Percentiles rank a stretch among this genome's conserved stretches.
phyloP scores from a whole-genome alignment of 2,888 invertebrate genomes.

The Crepidodera aurea region DNA sequence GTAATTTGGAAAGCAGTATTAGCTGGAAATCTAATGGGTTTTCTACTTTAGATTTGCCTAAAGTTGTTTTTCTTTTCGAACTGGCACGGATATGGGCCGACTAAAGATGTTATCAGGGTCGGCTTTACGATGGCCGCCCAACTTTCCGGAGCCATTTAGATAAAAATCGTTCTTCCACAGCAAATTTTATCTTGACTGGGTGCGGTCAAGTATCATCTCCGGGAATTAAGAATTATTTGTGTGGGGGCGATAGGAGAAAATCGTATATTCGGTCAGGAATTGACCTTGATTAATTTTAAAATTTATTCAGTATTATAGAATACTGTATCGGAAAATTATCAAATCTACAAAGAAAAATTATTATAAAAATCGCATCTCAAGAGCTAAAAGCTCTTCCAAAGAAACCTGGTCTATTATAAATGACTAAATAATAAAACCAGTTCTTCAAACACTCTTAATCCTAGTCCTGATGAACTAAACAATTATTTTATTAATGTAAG shows the following conservation, averaged over 20 bases:
- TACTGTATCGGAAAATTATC: no score
- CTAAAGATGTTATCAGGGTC: conserved; percentile 49
- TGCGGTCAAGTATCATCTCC: conserved; percentile 49
- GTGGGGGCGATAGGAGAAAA: conserved; percentile 14
- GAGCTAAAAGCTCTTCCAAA: no score
- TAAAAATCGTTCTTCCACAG: conserved; percentile 52
- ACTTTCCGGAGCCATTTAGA: conserved; percentile 54
- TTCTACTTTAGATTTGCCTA: conserved; percentile 50
- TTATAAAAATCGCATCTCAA: no score
- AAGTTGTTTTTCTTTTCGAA: conserved; percentile 53
- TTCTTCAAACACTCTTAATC: no score
- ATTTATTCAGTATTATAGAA: no score
- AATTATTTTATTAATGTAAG: no score
- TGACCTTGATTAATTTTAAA: no score
- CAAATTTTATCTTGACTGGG: conserved; percentile 49
- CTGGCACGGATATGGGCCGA: conserved; percentile 42
- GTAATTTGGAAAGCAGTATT: conserved; percentile 31
- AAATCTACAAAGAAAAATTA: no score
- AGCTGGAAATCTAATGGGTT: conserved; percentile 51
- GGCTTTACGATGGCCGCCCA: conserved; percentile 48
- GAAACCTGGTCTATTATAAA: no score
- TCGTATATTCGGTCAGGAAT: no score
- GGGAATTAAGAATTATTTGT: conserved; percentile 48
- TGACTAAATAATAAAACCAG: no score
- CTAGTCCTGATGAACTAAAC: no score